These are phyloP conservation scores for Leucophenga maculata DNA, from an alignment of 2,888 invertebrate genomes.

Conservation along the genomic window DNA sequence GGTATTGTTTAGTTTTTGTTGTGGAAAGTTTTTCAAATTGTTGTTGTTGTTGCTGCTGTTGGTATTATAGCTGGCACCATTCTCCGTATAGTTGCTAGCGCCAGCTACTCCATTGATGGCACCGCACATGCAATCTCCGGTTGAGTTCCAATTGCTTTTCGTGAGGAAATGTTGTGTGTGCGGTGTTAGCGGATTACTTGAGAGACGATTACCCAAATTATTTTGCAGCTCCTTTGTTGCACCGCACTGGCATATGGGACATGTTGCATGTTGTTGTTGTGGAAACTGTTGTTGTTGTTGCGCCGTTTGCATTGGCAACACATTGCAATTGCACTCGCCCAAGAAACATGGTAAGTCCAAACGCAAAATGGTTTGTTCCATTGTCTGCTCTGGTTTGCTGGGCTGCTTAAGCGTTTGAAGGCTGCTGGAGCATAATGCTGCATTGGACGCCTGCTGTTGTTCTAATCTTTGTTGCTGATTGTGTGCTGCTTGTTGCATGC, in stretches of 20 bases:
- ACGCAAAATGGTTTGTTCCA: not conserved
- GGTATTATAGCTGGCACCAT: conserved; percentile 9
- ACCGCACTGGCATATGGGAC: too few species aligned
- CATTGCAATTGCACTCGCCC: conserved; percentile 12
- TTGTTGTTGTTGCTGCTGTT: conserved; percentile 9
- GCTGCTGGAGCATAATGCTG: not conserved
- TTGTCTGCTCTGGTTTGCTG: not conserved
- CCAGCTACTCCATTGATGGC: not conserved
- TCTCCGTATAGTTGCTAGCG: conserved; percentile 17
- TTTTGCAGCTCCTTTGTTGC: too few species aligned
- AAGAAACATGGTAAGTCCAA: conserved; percentile 19
- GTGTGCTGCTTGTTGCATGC: not conserved
- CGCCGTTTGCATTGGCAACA: not conserved
- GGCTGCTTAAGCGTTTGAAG: not conserved
- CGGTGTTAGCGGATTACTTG: not conserved
- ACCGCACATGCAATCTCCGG: not conserved
- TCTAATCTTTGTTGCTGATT: not conserved
- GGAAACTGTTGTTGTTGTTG: not conserved
- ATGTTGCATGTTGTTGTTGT: conserved; percentile 4
- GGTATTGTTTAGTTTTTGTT: not conserved
- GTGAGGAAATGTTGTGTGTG: conserved; percentile 1
- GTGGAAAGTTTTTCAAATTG: not conserved
- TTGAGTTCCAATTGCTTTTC: too few species aligned
- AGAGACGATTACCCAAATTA: too few species aligned
- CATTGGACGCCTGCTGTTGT: not conserved